phyloP scores from a whole-genome alignment of 1,140 invertebrate species.

The Apocrypta bakeri region DNA sequence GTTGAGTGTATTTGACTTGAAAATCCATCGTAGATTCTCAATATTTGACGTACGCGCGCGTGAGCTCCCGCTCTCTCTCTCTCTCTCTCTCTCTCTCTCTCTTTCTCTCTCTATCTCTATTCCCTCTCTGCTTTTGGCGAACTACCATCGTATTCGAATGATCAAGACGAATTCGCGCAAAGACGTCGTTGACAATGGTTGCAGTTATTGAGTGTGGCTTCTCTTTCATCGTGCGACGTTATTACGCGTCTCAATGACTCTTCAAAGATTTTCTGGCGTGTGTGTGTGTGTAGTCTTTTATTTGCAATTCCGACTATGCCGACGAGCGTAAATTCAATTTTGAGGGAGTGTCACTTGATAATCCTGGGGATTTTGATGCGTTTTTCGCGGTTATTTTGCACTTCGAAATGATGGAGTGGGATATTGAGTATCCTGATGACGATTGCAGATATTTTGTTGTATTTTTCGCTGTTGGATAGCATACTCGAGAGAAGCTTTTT shows the following conservation, averaged over 20 bases:
- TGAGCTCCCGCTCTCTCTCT: neutral
- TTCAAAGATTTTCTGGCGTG: neutral
- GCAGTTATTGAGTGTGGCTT: neutral
- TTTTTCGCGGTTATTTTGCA: neutral
- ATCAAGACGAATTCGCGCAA: conserved; percentile 15
- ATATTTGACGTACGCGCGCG: conserved; percentile 39
- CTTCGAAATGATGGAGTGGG: neutral
- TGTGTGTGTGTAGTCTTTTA: neutral
- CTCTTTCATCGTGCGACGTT: neutral
- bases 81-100: neutral
- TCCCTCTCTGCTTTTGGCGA: neutral
- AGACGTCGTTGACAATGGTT: neutral
- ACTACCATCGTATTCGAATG: conserved; percentile 5
- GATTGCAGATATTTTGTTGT: neutral
- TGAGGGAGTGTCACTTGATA: conserved; percentile 1
- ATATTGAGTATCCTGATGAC: neutral
- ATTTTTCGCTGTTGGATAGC: too few species aligned
- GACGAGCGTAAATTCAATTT: neutral
- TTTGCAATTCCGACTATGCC: neutral
- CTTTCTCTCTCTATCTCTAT: too few species aligned
- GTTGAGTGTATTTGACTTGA: conserved; percentile 47
- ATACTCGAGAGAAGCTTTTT: too few species aligned
- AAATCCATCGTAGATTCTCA: conserved; percentile 49
- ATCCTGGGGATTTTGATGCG: neutral
- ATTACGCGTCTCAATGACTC: conserved; percentile 12